Evolutionary conservation across 2,888 invertebrate species (phyloP), one percentile per base, ranked within the genome.

Genomic region (Amiota minor): DNA sequence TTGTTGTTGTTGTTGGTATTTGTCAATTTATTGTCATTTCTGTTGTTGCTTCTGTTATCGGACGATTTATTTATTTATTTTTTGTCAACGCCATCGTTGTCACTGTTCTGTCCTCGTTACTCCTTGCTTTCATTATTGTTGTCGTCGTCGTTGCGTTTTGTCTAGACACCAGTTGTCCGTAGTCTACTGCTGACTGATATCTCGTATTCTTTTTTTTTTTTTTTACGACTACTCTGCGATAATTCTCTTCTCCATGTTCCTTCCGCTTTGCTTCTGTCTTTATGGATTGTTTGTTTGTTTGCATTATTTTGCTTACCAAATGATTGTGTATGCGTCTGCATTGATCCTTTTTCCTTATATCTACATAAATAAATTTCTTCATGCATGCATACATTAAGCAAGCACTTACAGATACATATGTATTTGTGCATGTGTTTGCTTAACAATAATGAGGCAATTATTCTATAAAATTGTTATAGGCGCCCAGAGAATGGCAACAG

Each of bases 41-140:
- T 59, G 50, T 71, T 72, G 56, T 65, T 62, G 64, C 12, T 69
- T 53, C 12, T 74, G 75, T 16, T 75, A 45, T 47, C 69, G 67
- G 76, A 76, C 79, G 81, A 81, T 81, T 81, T 82, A 83, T 83
- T 82, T 83, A 83, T 83, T 83, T 84, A 83, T 84, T 83, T 83
- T 84, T 82, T 80, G 83, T 81, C 85, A 79, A 81, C 35, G 35
- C 35, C 35, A 35, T 35, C 35, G 35, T 35, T 35, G 82, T 83
- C 35, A 35, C 35, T 35, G 35, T 35, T 35, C 35, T 6, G 35
- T 35, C 6, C 35, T 35, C 6, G 35, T 35, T 35, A 3, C 2
- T 35, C 2, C 35, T 35, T 35, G 35, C 6, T 35, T 35, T 35
- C 6, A 35, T 35, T 35, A 35, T 35, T 35, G 35, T 35, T 35